Evolutionary conservation across 1,140 invertebrate genomes (phyloP).

Genomic region (Calephelis nemesis): DNA sequence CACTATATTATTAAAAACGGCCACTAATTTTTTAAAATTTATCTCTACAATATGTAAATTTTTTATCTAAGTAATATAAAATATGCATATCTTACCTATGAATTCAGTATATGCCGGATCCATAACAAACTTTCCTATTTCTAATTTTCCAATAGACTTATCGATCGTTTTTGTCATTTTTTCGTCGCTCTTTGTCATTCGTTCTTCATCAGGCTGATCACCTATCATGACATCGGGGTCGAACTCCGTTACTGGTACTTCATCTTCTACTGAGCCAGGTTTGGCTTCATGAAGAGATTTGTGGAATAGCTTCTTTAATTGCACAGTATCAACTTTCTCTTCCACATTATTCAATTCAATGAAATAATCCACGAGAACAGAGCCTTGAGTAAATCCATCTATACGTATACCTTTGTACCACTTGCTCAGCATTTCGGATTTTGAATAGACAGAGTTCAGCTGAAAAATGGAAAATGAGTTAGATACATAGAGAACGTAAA

Average conservation of each 20-base stretch:
- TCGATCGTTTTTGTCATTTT: constrained; percentile 78
- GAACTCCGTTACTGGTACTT: constrained; percentile 49
- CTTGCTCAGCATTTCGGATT: constrained; percentile 85
- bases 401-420: constrained; percentile 93
- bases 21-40: too few species aligned
- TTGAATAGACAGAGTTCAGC: constrained; percentile 90
- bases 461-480: constrained; percentile 67
- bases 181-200: constrained; percentile 79
- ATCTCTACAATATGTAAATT: too few species aligned
- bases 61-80: too few species aligned
- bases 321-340: constrained; percentile 88
- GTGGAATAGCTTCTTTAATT: constrained; percentile 91
- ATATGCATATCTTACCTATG: constrained; percentile 81
- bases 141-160: constrained; percentile 80
- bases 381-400: constrained; percentile 92
- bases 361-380: constrained; percentile 93
- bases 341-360: constrained; percentile 89
- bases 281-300: constrained; percentile 83
- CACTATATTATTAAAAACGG: too few species aligned
- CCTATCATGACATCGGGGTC: constrained; percentile 70
- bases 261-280: constrained; percentile 68
- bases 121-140: constrained; percentile 89
- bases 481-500: too few species aligned
- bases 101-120: constrained; percentile 94
- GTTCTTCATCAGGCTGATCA: constrained; percentile 79